phyloP scores from a whole-genome alignment of 2,888 invertebrate genomes.

The Phasia obesa region DNA sequence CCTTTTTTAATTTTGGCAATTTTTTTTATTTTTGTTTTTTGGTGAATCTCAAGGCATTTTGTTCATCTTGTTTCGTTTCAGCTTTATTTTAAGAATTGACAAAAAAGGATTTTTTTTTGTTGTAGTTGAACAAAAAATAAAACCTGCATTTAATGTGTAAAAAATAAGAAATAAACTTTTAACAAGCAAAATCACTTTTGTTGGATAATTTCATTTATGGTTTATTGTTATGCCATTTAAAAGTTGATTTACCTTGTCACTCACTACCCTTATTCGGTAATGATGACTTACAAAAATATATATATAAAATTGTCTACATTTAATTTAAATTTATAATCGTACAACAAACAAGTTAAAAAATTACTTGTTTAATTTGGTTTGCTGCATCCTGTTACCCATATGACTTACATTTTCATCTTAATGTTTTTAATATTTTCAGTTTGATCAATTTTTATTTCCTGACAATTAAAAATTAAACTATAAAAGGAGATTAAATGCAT shows the following conservation, averaged over 20 bases:
- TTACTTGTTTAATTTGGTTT: not conserved
- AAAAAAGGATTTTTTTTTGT: conserved; percentile 45
- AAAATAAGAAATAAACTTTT: not conserved
- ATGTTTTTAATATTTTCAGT: not conserved
- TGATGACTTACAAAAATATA: conserved; percentile 15
- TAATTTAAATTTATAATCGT: conserved; percentile 9
- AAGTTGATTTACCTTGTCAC: conserved; percentile 65
- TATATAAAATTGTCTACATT: too few species aligned
- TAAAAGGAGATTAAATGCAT: conserved; percentile 45
- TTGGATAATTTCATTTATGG: conserved; percentile 23
- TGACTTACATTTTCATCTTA: conserved; percentile 24
- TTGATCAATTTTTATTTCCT: conserved; percentile 41
- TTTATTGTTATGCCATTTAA: conserved; percentile 57
- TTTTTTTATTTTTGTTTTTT: not conserved
- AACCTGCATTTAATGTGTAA: conserved; percentile 30
- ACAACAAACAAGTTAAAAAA: conserved; percentile 12
- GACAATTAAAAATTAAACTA: conserved; percentile 44
- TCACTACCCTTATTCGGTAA: conserved; percentile 63
- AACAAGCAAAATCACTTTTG: not conserved
- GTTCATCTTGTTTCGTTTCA: not conserved
- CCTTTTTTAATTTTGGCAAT: not conserved
- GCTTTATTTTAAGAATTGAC: conserved; percentile 36
- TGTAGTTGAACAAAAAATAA: not conserved
- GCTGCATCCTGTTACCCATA: not conserved
- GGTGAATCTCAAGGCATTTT: conserved; percentile 25